Evolutionary conservation across 1,140 invertebrate genomes (phyloP), one percentile per base, ranked within the genome.

Genomic region (Drosophila bifasciata): DNA sequence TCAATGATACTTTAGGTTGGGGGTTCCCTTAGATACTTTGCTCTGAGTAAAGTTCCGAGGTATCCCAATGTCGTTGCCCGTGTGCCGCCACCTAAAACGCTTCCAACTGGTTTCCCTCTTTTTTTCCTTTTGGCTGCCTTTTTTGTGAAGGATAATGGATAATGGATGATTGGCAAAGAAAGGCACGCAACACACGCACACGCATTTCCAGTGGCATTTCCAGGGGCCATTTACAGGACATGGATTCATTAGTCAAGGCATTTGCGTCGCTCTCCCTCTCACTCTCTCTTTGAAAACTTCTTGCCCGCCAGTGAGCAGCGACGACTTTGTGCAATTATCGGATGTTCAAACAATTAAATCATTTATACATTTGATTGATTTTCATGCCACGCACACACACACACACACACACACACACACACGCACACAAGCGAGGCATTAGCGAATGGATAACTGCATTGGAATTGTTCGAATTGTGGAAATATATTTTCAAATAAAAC

Each of bases 401-500:
- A 32, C 36, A 40, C 17, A 5, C 39, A 9, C 51, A 53, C 19
- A 19, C 19, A 19, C 19, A 23, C 23, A 23, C 39, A 39, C 52
- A 17, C 39, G 44, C 21, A 55, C 39, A 49, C 45, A 25, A 17
- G 1, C 17, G 36, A 50, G 32, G 17, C 53, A 71, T 57, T 50
- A 32, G 36, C 23, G 11, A 36, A 36, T 36, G 39, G n/a, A n/a
- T n/a, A n/a, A n/a, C n/a, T 40, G 32, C 16, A 19, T 43, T 62
- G 40, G 39, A 64, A 51, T 77, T 57, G 68, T 62, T 58, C 1
- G 21, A 50, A 79, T 68, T 62, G 28, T 32, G 28, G 40, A 41
- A 25, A 57, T 49, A 36, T 36, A 49, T 63, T 72, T 68, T 62
- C 45, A 21, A 59, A 67, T 69, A 58, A 79, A 76, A 76, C 55